Evolutionary conservation across 35 echinoderm and acorn worm genomes (phyloP), one percentile per base, ranked within the genome.

Genomic region (Diadema setosum): DNA sequence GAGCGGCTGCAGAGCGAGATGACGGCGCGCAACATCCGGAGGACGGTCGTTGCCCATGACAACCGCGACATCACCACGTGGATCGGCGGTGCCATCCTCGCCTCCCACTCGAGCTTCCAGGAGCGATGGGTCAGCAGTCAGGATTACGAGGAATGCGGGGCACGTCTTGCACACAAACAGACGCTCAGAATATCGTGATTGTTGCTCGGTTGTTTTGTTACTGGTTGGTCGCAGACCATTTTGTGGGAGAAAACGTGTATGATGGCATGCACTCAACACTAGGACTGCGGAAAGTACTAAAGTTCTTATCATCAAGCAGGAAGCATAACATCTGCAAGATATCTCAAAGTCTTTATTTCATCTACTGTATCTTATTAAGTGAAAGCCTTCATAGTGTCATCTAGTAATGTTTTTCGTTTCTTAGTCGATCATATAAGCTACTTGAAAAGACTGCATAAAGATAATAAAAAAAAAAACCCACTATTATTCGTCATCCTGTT

Each of bases 51-150:
- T 17, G 91, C 91, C n/a, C 94, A 45, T 0, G 83, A 90, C 23
- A 91, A 92, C 26, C 82, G 94, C 1, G 88, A 88, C 25, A 42
- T 88, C 58, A 70, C 85, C 12, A 74, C 91, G 1, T 97, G 94
- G 94, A 81, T 93, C 31, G 94, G 94, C 41, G 94, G 94, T 24
- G 86, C 94, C 30, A 45, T 97, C 17, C 46, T 97, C 11, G 94
- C 94, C 8, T 57, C 86, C 15, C 90, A 97, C 40, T 81, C 69
- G 27, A 83, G 69, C 81, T 90, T 84, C 52, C 46, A 37, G 4
- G 65, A 82, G 64, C 57, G 81, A 27, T 93, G 90, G 86, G 55
- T 97, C 27, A 42, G 58, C 0, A 9, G 65, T 4, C 59, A 90
- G 15, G 94, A 97, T 5, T 97, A 93, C 32, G 65, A 70, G 0